Evolutionary conservation across 2,113 vertebrate species (phyloP).

Genomic region (Trachemys scripta): DNA sequence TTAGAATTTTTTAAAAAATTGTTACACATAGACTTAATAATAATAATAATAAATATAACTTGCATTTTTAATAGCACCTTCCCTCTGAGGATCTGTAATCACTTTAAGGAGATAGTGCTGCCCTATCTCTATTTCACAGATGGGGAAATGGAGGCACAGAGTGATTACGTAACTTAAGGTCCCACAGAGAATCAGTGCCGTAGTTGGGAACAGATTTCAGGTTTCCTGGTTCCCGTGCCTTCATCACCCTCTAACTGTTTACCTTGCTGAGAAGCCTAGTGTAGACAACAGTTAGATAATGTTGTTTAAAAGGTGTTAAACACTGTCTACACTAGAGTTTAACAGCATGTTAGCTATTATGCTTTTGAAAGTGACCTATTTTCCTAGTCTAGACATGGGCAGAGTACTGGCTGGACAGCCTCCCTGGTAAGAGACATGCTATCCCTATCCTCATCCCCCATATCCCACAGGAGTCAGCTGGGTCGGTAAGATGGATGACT

Average conservation of each 20-base stretch:
- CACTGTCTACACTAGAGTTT: conserved; percentile 56
- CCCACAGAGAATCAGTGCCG: rapidly evolving
- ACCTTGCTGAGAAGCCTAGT: neutral
- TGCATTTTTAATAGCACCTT: conserved; percentile 37
- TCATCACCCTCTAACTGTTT: neutral
- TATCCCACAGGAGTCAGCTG: neutral
- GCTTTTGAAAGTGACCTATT: neutral
- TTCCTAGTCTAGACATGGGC: neutral
- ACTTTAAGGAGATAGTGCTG: neutral
- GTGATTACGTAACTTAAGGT: neutral
- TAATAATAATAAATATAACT: neutral
- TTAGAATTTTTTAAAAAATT: neutral
- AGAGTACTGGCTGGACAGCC: neutral
- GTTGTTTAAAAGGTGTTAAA: conserved; percentile 48
- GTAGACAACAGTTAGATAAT: neutral
- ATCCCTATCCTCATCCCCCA: neutral
- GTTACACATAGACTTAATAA: neutral
- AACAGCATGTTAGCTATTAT: conserved; percentile 50
- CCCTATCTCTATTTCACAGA: neutral
- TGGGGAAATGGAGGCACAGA: neutral
- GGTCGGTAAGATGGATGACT: neutral
- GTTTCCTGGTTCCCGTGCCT: neutral
- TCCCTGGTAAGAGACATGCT: neutral
- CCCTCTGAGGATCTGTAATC: neutral
- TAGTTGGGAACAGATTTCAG: neutral